Conservation (phyloP, 2,113 vertebrate genomes). For the Sinocyclocheilus anshuiensis region DNA sequence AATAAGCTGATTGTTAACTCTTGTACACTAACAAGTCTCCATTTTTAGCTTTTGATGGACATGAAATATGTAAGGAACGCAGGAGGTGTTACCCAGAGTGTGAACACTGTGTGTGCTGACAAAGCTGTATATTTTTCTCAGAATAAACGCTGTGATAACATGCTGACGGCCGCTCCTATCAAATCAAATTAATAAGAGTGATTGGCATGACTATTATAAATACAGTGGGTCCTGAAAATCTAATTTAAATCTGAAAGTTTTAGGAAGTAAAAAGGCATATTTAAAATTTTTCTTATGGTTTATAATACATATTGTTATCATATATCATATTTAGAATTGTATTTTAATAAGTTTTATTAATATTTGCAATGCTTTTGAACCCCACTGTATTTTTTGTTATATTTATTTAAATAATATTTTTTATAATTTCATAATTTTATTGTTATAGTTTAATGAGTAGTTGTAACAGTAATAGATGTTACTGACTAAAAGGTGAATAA, state of each 20-base stretch:
- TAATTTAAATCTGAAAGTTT: background rate
- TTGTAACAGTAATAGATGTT: background rate
- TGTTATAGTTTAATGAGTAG: background rate
- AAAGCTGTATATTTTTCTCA: slow-evolving; percentile 7
- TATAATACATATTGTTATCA: too few relatives aligned
- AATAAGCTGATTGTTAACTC: background rate
- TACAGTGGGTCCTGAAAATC: background rate
- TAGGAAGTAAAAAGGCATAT: background rate
- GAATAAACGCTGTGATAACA: background rate
- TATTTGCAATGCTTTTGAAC: background rate
- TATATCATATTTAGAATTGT: background rate
- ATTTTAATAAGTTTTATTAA: background rate
- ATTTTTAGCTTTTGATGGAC: slow-evolving; percentile 28
- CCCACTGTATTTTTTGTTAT: background rate
- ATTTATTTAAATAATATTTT: background rate
- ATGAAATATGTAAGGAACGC: slow-evolving; percentile 27
- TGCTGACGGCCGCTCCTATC: background rate
- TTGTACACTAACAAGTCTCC: slow-evolving; percentile 1
- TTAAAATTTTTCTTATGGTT: too few relatives aligned
- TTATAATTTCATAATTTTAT: background rate
- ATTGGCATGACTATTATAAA: slow-evolving; percentile 14
- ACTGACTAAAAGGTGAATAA: background rate
- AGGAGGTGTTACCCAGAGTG: background rate
- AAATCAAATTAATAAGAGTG: slow-evolving; percentile 7
- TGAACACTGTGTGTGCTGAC: slow-evolving; percentile 20